Conservation (phyloP, 1,140 invertebrate genomes). For the Ceratina japonica region DNA sequence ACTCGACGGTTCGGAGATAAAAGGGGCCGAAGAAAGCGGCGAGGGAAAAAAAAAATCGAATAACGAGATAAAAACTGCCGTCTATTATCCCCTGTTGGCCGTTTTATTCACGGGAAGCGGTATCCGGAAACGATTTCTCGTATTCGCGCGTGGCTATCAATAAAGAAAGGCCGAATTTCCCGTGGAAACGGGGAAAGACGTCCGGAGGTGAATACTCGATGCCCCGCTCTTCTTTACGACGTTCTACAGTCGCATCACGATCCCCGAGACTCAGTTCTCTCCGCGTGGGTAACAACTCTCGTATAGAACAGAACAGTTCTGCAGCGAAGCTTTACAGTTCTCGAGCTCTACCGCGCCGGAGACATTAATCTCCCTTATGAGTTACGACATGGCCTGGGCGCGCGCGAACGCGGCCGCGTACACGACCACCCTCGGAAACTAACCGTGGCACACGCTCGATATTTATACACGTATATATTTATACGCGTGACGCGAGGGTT, state of each 20-base stretch:
- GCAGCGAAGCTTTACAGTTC: conserved; percentile 65
- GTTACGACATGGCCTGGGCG: conserved; percentile 54
- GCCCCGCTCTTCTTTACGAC: conserved; percentile 56
- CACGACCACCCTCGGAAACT: background rate
- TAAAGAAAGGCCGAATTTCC: conserved; percentile 56
- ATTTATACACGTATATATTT: conserved; percentile 42
- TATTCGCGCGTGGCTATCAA: conserved; percentile 34
- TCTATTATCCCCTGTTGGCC: conserved; percentile 20
- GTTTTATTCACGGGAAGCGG: conserved; percentile 27
- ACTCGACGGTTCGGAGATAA: background rate
- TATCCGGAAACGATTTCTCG: conserved; percentile 40
- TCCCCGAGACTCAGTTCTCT: conserved; percentile 58
- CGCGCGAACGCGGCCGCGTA: background rate
- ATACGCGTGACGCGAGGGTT: conserved; percentile 20
- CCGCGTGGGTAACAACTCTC: conserved; percentile 61
- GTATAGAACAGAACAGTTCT: conserved; percentile 60
- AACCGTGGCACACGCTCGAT: background rate
- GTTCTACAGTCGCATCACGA: conserved; percentile 65
- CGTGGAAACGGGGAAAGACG: conserved; percentile 24
- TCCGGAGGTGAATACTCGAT: conserved; percentile 39
- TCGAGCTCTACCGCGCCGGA: conserved; percentile 58
- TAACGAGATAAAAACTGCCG: background rate
- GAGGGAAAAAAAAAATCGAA: background rate
- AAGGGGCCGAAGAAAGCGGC: background rate
- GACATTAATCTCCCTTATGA: conserved; percentile 71